Evolutionary conservation across 2,888 invertebrate species (phyloP), one percentile per base, ranked within the genome.

Genomic region (Globia sparganii): DNA sequence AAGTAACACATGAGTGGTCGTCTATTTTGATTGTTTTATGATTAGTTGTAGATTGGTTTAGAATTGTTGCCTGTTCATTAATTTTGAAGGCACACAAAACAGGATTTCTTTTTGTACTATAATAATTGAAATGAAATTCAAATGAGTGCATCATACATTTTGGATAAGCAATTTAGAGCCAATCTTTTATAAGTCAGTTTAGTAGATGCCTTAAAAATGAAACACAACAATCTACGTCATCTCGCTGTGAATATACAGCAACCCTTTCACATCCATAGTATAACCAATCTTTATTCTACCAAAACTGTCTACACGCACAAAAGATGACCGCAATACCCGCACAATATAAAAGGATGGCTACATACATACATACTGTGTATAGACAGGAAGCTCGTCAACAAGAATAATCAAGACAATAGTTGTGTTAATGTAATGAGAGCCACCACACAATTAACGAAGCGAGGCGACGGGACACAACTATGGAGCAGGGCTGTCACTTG

Each of bases 391-490:
- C 86, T 87, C 84, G 86, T 87, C 87, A 88, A 84, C 86, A 87
- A 86, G 88, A 88, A 88, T 87, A 91, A 91, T 91, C 89, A 91
- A 90, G 88, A 90, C 87, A 91, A 89, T 89, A 89, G 91, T 91
- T 88, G 90, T 89, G 90, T 90, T 88, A 86, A 88, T 87, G 90
- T 89, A 89, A 88, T 87, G 89, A 89, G 88, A 90, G 83, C 86
- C 83, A 88, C 91, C 88, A 83, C 89, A 87, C 88, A 91, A 90
- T 91, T 89, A 90, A 90, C 87, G 86, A 80, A 80, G 83, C 85
- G 85, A 87, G 76, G 86, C 83, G 78, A 78, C 75, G 82, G 84
- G 87, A 75, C 84, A 77, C 83, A 77, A 58, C 78, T 80, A 84
- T 72, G 31, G 31, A 69, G n/a, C 34, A 87, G 89, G 87, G 87